A percentile compares a stretch with the other conserved stretches of the same genome.
Evolutionary conservation across 1,140 invertebrate genomes (phyloP).

Genomic region (Rhagoletis zephyria): DNA sequence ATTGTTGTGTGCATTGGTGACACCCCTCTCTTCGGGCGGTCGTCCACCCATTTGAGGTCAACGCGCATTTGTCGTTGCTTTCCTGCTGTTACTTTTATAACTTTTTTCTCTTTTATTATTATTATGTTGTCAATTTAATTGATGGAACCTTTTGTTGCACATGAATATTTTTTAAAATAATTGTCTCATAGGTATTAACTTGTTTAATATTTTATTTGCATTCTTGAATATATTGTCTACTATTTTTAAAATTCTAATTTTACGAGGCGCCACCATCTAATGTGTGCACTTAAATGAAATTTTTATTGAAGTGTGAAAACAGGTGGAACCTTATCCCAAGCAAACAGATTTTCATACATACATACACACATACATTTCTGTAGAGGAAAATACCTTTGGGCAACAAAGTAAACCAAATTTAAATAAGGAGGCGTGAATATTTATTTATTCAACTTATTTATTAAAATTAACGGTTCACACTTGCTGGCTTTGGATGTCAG

Average conservation of each 20-base stretch:
- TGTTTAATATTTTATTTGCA: not conserved
- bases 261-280: not conserved
- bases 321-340: not conserved
- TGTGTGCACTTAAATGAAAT: not conserved
- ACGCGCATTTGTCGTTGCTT: not conserved
- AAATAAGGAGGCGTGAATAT: too few species aligned
- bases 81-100: not conserved
- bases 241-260: not conserved
- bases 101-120: not conserved
- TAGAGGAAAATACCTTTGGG: too few species aligned
- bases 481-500: too few species aligned
- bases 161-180: not conserved
- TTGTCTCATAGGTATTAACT: too few species aligned
- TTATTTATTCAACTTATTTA: too few species aligned
- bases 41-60: slow-evolving; percentile 14
- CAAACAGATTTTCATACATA: not conserved
- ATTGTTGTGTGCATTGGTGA: slow-evolving; percentile 5
- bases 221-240: not conserved
- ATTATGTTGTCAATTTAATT: not conserved
- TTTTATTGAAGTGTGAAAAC: slow-evolving; percentile 34
- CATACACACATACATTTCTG: too few species aligned
- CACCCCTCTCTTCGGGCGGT: not conserved
- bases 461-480: too few species aligned
- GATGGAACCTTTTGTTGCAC: not conserved
- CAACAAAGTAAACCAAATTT: too few species aligned